Evolutionary conservation across 2,888 invertebrate species (phyloP).

Genomic region (Calameuta filiformis): DNA sequence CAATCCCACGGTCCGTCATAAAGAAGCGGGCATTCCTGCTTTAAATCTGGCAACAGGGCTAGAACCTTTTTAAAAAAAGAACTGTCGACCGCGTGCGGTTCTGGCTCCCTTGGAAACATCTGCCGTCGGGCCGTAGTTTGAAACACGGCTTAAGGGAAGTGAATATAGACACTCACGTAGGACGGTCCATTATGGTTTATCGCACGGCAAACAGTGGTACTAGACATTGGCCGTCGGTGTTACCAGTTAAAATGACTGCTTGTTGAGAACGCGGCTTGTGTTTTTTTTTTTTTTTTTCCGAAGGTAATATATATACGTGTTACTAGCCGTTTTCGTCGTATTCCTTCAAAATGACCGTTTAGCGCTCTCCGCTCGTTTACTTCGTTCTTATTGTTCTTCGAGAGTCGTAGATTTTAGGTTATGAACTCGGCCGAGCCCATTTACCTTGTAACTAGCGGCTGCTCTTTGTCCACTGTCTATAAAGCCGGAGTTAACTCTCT

Average conservation of each 20-base stretch:
- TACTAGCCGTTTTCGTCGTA: neutral
- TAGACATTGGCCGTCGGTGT: neutral
- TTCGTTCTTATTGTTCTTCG: neutral
- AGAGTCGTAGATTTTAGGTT: neutral
- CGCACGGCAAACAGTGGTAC: neutral
- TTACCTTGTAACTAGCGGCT: neutral
- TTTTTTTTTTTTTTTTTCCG: neutral
- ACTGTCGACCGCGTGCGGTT: neutral
- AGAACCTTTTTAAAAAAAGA: slow-evolving; percentile 33
- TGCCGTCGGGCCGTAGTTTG: neutral
- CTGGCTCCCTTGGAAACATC: neutral
- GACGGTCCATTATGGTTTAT: neutral
- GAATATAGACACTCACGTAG: neutral
- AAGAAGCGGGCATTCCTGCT: neutral
- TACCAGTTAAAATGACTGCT: neutral
- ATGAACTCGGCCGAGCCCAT: neutral
- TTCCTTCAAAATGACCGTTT: neutral
- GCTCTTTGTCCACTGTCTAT: neutral
- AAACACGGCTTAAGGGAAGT: neutral
- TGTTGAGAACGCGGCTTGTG: neutral
- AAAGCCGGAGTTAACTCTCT: neutral
- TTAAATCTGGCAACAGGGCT: slow-evolving; percentile 37
- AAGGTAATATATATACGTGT: neutral
- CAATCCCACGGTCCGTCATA: neutral
- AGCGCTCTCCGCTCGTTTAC: neutral